These are phyloP conservation scores for Neosilurus hyrtlii DNA, from an alignment of 2,797 vertebrate species.

Conservation along the genomic window DNA sequence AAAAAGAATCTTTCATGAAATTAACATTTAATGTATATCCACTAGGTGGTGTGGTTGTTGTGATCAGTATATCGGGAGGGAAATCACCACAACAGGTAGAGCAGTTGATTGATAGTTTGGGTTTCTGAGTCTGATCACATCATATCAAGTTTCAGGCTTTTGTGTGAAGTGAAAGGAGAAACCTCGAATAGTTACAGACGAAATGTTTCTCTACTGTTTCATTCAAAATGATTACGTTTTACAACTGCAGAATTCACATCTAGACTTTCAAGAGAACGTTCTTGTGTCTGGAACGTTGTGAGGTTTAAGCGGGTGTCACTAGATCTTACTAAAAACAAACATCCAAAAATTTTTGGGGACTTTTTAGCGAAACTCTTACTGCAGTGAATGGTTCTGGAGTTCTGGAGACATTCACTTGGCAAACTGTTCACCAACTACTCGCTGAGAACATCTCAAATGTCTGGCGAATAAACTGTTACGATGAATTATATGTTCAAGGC, in stretches of 20 bases:
- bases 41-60: slow-evolving; percentile 33
- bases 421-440: too few relatives aligned
- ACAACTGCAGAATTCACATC: neutral
- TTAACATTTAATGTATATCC: neutral
- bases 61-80: neutral
- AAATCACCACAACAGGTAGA: neutral
- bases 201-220: neutral
- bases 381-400: too few relatives aligned
- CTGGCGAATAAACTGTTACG: too few relatives aligned
- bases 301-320: too few relatives aligned
- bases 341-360: too few relatives aligned
- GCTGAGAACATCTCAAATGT: too few relatives aligned
- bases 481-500: too few relatives aligned
- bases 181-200: neutral
- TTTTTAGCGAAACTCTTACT: too few relatives aligned
- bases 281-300: neutral
- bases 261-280: neutral
- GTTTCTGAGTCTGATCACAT: neutral
- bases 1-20: neutral
- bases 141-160: neutral
- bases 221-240: neutral
- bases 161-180: neutral
- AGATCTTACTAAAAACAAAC: too few relatives aligned
- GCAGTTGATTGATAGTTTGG: neutral
- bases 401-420: too few relatives aligned